phyloP scores from a whole-genome alignment of 2,797 vertebrate genomes.

The Thunnus albacares region DNA sequence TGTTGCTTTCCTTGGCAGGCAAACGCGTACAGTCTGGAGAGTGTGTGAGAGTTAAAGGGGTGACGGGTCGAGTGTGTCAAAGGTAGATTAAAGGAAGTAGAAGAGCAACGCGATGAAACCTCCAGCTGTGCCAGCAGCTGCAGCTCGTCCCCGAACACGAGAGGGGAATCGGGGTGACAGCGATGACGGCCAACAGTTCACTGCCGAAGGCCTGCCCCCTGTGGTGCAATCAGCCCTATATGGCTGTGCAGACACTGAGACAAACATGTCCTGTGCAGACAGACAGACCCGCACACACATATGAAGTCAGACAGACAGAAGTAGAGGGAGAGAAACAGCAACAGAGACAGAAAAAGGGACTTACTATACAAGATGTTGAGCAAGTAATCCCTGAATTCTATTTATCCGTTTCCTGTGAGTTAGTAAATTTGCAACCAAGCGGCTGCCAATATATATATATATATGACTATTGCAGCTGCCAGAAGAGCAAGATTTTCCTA shows the following conservation, averaged over 20 bases:
- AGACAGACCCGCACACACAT: constrained; percentile 23
- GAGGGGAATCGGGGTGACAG: constrained; percentile 55
- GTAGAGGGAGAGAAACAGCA: constrained; percentile 13
- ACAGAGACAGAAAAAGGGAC: constrained; percentile 30
- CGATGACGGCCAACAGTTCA: constrained; percentile 50
- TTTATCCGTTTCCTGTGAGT: constrained; percentile 14
- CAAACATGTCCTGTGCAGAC: constrained; percentile 53
- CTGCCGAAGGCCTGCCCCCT: constrained; percentile 35
- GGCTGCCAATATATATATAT: neutral
- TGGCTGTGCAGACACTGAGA: constrained; percentile 56
- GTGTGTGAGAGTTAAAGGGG: constrained; percentile 42
- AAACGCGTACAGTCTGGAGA: constrained; percentile 36
- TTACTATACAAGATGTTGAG: neutral
- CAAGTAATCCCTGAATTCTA: constrained; percentile 3
- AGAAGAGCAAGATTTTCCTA: constrained; percentile 21
- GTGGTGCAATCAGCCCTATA: constrained; percentile 56
- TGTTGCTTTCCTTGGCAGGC: constrained; percentile 57
- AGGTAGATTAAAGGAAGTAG: constrained; percentile 72
- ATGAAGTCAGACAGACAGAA: neutral
- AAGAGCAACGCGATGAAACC: constrained; percentile 61
- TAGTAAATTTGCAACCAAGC: constrained; percentile 1
- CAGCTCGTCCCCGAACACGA: constrained; percentile 56
- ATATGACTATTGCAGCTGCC: constrained; percentile 11
- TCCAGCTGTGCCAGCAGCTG: constrained; percentile 84
- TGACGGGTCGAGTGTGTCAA: constrained; percentile 65